Base-by-base conservation (phyloP, 2,888 invertebrate species). In the Lithosia quadra region DNA sequence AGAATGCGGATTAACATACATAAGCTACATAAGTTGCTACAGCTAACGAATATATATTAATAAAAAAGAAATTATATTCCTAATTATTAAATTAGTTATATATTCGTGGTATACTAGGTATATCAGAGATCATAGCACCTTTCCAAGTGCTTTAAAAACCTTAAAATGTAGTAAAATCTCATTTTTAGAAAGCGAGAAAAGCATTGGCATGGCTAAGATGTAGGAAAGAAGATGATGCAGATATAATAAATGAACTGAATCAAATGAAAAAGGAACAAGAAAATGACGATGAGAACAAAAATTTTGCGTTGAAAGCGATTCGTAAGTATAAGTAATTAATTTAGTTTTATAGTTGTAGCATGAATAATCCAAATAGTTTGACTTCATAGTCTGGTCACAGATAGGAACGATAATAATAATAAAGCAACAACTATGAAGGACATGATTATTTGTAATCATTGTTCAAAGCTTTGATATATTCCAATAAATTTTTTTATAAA, bases 141-240 rank as follows among this genome's bases (percentile, higher is more conserved):
- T 4, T 10, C 1, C 9, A 34, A 34, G 8, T 43, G 18, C 18
- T 18, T 18, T 5, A 18, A 43, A 43, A 43, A 5, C 10, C 39
- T 43, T 43, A 5, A 43, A 43, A 39, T 39, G 13, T 28, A 4
- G 11, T 36, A 2, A 36, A 13, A 2, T 39, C 4, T 43, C 7
- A 49, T 9, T 60, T 39, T 15, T 70, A 94, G 94, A 90, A 90
- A 84, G 94, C 93, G 0, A 75, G 76, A 0, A 83, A 84, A 57
- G 90, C 89, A 0, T 67, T 93, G 9, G 90, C 92, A 0, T 94
- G 94, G 94, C 87, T 94, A 0, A 87, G 92, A 24, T 92, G 94
- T 72, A 85, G 89, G 66, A 74, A 80, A 0, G 88, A 87, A 70
- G 80, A 84, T 0, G 91, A 92, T 34, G 63, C 70, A 0, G 67